Evolutionary conservation across 2,888 invertebrate species (phyloP).

Genomic region (Dicyrtoma fusca): DNA sequence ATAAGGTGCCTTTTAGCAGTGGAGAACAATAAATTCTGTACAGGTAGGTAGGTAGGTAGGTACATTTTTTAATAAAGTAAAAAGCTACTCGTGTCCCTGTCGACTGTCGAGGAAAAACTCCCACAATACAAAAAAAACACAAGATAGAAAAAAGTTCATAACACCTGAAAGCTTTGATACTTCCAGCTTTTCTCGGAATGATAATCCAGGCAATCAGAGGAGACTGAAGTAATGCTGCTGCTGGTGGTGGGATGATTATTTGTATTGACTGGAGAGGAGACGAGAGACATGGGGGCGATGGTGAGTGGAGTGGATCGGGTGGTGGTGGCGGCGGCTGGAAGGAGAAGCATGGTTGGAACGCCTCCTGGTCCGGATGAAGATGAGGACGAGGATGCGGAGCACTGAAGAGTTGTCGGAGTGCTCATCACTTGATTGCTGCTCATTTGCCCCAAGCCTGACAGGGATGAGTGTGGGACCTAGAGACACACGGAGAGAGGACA

Average conservation of each 20-base stretch:
- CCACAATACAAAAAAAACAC: too few relatives aligned
- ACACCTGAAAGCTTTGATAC: constrained; percentile 58
- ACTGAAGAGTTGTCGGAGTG: constrained; percentile 15
- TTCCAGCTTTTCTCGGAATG: constrained; percentile 57
- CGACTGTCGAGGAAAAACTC: too few relatives aligned
- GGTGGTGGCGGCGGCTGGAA: not conserved
- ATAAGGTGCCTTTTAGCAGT: too few relatives aligned
- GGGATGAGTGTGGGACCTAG: constrained; percentile 8
- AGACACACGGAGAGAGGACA: constrained; percentile 10
- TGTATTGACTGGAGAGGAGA: not conserved
- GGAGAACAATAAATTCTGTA: too few relatives aligned
- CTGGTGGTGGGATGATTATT: constrained; percentile 22
- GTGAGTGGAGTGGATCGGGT: not conserved
- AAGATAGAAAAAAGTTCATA: constrained; percentile 17
- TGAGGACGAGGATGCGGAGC: not conserved
- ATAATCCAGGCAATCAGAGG: constrained; percentile 57
- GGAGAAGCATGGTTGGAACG: not conserved
- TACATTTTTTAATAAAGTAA: too few relatives aligned
- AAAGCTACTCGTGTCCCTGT: too few relatives aligned
- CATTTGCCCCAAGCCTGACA: constrained; percentile 39
- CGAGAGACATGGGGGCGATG: not conserved
- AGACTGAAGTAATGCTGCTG: constrained; percentile 45
- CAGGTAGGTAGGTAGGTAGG: too few relatives aligned
- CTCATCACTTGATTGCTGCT: constrained; percentile 37
- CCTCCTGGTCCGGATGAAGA: constrained; percentile 7